These are phyloP conservation scores for Hyperoplus immaculatus DNA, from an alignment of 2,797 vertebrate genomes.

Conservation along the genomic window DNA sequence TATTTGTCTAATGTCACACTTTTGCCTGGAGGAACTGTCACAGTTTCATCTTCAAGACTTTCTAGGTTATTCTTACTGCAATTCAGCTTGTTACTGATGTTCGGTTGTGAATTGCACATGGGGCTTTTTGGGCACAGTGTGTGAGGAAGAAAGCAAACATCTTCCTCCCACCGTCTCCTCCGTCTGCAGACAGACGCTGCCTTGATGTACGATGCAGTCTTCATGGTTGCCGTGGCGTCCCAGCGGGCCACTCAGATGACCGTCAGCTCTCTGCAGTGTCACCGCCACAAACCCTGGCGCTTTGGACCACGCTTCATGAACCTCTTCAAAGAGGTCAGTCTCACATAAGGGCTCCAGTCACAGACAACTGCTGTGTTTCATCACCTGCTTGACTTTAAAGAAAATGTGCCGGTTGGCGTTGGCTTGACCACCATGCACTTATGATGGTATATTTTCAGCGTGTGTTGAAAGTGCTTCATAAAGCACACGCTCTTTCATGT, in stretches of 20 bases:
- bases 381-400: slow-evolving; percentile 1
- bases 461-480: slow-evolving; percentile 6
- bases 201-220: slow-evolving; percentile 96
- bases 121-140: background rate
- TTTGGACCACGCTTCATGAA: slow-evolving; percentile 97
- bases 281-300: slow-evolving; percentile 97
- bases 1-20: background rate
- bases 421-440: slow-evolving; percentile 27
- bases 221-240: slow-evolving; percentile 93
- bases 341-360: background rate
- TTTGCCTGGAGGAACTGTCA: background rate
- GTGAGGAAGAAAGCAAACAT: background rate
- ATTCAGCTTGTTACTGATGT: slow-evolving; percentile 21
- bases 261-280: slow-evolving; percentile 97
- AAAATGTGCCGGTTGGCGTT: background rate
- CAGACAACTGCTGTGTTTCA: background rate
- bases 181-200: slow-evolving; percentile 92
- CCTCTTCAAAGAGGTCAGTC: slow-evolving; percentile 94
- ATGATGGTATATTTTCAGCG: slow-evolving; percentile 1
- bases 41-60: slow-evolving; percentile 10
- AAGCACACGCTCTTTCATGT: background rate
- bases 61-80: background rate
- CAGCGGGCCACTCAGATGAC: slow-evolving; percentile 95
- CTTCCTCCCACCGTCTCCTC: slow-evolving; percentile 1
- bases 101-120: background rate